Evolutionary conservation across 2,113 vertebrate species (phyloP), one percentile per base, ranked within the genome.

Genomic region (Halichoeres trimaculatus): DNA sequence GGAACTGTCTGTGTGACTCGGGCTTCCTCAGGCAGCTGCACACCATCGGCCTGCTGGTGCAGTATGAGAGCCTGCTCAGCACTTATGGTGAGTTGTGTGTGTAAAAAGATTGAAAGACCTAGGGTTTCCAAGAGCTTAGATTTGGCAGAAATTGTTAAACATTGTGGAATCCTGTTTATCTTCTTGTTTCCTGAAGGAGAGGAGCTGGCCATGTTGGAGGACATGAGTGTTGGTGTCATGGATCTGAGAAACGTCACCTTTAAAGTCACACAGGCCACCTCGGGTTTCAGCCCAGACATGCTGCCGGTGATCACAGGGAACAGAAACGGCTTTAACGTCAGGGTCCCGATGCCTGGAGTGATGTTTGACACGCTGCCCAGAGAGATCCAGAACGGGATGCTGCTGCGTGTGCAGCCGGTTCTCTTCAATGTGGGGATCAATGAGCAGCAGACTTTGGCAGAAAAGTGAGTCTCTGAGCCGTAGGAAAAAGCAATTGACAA

Each of bases 401-500:
- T 99, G 61, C 94, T 99, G 79, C 95, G 98, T 5, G 98, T 99
- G 70, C 98, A 99, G 88, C 98, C 98, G 0, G 95, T 99, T 35
- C 93, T 99, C 41, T 99, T 99, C 92, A 99, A 98, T 0, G 95
- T 99, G 83, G 98, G 98, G 45, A 99, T 99, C 93, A 99, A 99
- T 2, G 98, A 99, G 70, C 98, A 99, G 88, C 98, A 99, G 94
- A 99, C 98, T 0, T 90, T 99, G 82, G 98, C 98, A 10, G 98
- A 99, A 92, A 99, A 97, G 98, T 99, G 88, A 16, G 95, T 92
- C 23, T 0, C 26, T 20, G 23, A 47, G 7, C 10, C 8, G 0
- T 19, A 2, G 63, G 19, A 20, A 22, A 20, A 61, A 12, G 38
- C 12, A 26, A 54, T 30, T 57, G n/a, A 8, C 19, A 19, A 3